Evolutionary conservation across 1,140 invertebrate genomes (phyloP).

Genomic region (Orussus abietinus): DNA sequence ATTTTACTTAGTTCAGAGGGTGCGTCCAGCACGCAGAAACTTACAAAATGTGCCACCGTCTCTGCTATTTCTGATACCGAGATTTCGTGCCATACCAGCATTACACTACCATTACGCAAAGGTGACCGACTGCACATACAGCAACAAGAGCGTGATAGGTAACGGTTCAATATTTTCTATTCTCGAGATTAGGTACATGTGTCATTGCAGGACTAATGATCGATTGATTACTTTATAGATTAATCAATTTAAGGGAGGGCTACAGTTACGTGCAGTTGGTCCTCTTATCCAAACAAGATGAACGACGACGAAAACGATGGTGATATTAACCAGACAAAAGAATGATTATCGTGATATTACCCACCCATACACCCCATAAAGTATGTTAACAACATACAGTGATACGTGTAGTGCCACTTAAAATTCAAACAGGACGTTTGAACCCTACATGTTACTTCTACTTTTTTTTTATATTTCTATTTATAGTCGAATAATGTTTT

Average conservation of each 20-base stretch:
- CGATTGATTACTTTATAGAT: slow-evolving; percentile 27
- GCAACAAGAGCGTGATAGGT: slow-evolving; percentile 41
- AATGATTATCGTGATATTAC: too few species aligned
- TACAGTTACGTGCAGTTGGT: slow-evolving; percentile 42
- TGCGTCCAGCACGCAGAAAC: slow-evolving; percentile 26
- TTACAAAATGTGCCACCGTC: slow-evolving; percentile 38
- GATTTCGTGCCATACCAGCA: slow-evolving; percentile 41
- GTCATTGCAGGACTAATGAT: neutral
- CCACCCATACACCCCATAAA: too few species aligned
- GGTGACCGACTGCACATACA: slow-evolving; percentile 41
- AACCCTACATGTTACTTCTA: too few species aligned
- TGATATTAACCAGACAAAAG: too few species aligned
- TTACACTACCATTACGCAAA: slow-evolving; percentile 30
- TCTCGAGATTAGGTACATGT: neutral
- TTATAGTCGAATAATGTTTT: too few species aligned
- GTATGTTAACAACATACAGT: too few species aligned
- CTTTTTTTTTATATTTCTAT: too few species aligned
- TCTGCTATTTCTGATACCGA: slow-evolving; percentile 29
- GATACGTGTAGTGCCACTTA: too few species aligned
- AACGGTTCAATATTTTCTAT: too few species aligned
- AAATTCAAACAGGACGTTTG: too few species aligned
- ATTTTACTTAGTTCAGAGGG: slow-evolving; percentile 39
- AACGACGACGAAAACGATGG: too few species aligned
- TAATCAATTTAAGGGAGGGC: slow-evolving; percentile 42
- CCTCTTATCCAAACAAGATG: slow-evolving; percentile 26